Conservation (phyloP, 2,797 vertebrate species). For the Coilia nasus region DNA sequence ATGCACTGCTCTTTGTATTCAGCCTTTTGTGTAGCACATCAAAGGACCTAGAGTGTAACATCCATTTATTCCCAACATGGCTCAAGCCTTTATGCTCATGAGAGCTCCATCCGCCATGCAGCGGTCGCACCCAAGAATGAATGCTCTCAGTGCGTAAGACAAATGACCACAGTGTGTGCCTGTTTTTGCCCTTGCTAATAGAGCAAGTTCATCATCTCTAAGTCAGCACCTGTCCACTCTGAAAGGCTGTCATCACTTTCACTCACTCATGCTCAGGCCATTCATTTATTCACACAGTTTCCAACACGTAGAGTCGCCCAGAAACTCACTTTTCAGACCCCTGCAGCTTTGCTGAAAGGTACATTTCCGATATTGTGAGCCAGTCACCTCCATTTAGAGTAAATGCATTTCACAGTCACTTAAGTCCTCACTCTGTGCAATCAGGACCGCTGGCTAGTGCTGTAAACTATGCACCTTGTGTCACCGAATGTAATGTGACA, state of each 20-base stretch:
- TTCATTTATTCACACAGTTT: not conserved
- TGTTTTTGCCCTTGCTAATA: not conserved
- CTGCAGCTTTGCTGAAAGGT: slow-evolving; percentile 44
- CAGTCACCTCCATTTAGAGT: slow-evolving; percentile 49
- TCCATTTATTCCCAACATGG: not conserved
- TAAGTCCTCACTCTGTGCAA: slow-evolving; percentile 43
- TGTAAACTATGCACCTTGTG: slow-evolving; percentile 63
- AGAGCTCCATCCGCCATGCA: not conserved
- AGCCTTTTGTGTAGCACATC: not conserved
- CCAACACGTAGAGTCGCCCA: not conserved
- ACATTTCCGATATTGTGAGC: slow-evolving; percentile 42
- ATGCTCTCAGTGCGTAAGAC: not conserved
- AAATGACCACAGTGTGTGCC: not conserved
- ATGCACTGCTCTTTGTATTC: not conserved
- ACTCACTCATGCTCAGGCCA: not conserved
- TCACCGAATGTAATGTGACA: slow-evolving; percentile 57
- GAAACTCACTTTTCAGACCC: slow-evolving; percentile 27
- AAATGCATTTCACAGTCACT: slow-evolving; percentile 64
- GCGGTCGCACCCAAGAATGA: not conserved
- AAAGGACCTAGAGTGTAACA: not conserved
- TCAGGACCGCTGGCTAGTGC: slow-evolving; percentile 53
- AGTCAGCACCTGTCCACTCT: not conserved
- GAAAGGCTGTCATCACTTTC: not conserved
- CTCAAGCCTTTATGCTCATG: not conserved
- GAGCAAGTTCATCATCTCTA: not conserved